A percentile compares a stretch with the other conserved stretches of the same genome.
Conservation (phyloP, 1,140 invertebrate species). For the Saccostrea echinata region DNA sequence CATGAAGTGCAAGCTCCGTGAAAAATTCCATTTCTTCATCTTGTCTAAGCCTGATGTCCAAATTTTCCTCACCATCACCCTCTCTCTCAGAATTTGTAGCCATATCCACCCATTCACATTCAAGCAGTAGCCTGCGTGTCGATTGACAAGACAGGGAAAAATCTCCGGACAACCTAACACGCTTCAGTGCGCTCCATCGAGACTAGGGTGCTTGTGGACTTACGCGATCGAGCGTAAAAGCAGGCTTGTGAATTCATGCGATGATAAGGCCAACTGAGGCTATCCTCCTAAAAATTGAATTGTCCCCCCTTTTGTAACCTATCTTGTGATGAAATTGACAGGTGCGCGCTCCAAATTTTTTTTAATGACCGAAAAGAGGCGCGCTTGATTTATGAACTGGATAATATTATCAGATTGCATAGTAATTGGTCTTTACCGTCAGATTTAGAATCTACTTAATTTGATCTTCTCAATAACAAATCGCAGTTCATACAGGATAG, state of each 20-base stretch:
- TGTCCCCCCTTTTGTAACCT: background rate
- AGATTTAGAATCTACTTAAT: no score
- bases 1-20: conserved; percentile 77
- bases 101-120: conserved; percentile 33
- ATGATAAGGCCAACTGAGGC: background rate
- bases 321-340: background rate
- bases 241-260: background rate
- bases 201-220: conserved; percentile 28
- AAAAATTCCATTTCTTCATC: conserved; percentile 78
- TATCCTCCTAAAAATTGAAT: background rate
- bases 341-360: background rate
- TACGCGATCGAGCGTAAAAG: conserved; percentile 4
- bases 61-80: conserved; percentile 55
- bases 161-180: conserved; percentile 21
- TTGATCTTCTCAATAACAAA: no score
- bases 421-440: no score
- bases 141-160: background rate
- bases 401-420: no score
- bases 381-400: background rate
- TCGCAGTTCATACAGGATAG: no score
- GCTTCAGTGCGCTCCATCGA: conserved; percentile 26
- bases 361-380: background rate
- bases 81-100: background rate
- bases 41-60: conserved; percentile 67
- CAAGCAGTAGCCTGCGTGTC: background rate